Base-by-base conservation (phyloP, 2,113 vertebrate species). In the Symphodus melops region DNA sequence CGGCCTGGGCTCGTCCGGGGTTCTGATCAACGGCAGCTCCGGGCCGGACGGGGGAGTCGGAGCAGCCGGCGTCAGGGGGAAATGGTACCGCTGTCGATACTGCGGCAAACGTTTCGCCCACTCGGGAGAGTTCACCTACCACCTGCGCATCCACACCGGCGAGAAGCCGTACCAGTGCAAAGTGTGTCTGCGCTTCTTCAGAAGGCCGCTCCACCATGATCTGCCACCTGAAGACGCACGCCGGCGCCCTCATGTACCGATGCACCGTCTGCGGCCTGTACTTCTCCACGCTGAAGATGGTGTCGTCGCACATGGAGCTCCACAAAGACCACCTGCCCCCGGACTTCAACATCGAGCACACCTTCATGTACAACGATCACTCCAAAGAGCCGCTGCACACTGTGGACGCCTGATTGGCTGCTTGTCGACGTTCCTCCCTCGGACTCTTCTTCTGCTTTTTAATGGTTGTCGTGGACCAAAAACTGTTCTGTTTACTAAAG, bases 121-220 rank as follows among this genome's bases (percentile, higher is more conserved):
- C 93, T 99, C 98, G 0, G 98, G 98, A 0, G 98, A 99, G 85
- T 99, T 99, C 94, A 98, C 97, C 78, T 99, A 99, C 86, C 98
- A 99, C 88, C 95, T 97, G 33, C 93, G 98, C 55, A 99, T 99
- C 90, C 98, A 99, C 93, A 98, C 98, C 0, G 98, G 98, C 0
- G 98, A 99, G 90, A 99, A 99, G 70, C 98, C 97, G 0, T 99
- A 99, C 91, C 97, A 99, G 94, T 99, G 98, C 88, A 99, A 99
- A 75, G 96, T 99, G 44, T 99, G 98, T 51, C 95, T 97, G 91
- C 97, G 97, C 61, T 99, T 98, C 93, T 99, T 99, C 94, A 94
- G 98, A 0, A 0, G 98, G 98, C 4, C 97, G 98, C 65, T 99
- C 97, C 16, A 99, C 98, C 84, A 99, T 99, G 94, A 99, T 98